Base-by-base conservation (phyloP, 1,140 invertebrate genomes). In the Pseudomyrmex cubaensis region DNA sequence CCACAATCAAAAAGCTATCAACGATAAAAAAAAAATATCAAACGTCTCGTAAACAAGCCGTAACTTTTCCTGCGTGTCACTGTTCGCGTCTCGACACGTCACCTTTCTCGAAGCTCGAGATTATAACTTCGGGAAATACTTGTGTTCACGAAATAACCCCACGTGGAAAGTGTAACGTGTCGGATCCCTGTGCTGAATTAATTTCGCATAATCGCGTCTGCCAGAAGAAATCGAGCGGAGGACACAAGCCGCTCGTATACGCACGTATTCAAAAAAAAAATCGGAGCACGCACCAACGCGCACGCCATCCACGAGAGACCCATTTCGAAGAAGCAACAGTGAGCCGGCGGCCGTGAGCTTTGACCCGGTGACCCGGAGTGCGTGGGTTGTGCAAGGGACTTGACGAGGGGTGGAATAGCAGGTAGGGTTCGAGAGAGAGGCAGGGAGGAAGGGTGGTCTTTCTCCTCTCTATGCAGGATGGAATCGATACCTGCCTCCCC, bases 281-380 rank as follows among this genome's bases (percentile, higher is more conserved):
- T 50, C 48, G 4, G 4, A 54, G 15, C 44, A 67, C 35, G 44
- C 57, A 72, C 20, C 48, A 54, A 15, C 59, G 46, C 61, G 48
- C 56, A 77, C 52, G 3, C 1, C 57, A 22, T 52, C 22, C 66
- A 54, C 67, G 67, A 48, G 74, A 74, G 59, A 73, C 73, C 62
- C 62, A 75, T 75, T 66, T 78, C 57, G 35, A 85, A 76, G 91
- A 92, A 92, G 93, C 93, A 93, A 93, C 92, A 93, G 93, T 91
- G 90, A 91, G 91, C 91, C 89, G 84, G 89, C 92, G 92, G 90
- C 92, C 93, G 91, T 93, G 92, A 94, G 92, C 92, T 94, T 93
- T 94, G 92, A 94, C 93, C 92, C 90, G 91, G 92, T 93, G 92
- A 94, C 93, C 93, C 85, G 92, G 76, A 92, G 92, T 92, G 89